These are phyloP conservation scores for Myodes glareolus DNA, from an alignment of 2,113 vertebrate genomes.

Conservation along the genomic window DNA sequence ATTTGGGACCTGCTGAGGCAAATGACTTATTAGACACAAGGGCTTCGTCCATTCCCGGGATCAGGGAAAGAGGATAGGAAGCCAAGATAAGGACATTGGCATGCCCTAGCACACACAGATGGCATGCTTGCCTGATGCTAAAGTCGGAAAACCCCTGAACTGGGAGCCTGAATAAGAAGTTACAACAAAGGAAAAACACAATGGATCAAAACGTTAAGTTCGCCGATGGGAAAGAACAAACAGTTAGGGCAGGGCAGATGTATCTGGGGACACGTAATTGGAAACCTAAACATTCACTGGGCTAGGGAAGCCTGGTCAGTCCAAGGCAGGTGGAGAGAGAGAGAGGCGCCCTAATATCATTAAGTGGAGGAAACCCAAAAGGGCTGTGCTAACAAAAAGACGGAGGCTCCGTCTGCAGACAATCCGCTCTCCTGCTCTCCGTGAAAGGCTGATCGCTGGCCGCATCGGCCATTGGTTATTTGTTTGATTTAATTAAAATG, in stretches of 20 bases:
- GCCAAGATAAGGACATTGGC: conserved; percentile 64
- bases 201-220: conserved; percentile 45
- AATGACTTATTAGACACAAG: conserved; percentile 90
- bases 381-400: conserved; percentile 71
- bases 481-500: conserved; percentile 78
- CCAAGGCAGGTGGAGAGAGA: conserved; percentile 28
- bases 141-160: conserved; percentile 45
- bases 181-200: conserved; percentile 60
- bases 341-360: conserved; percentile 60
- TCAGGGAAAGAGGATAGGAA: conserved; percentile 69
- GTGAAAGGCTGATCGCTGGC: conserved; percentile 59
- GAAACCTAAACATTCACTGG: conserved; percentile 64
- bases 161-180: conserved; percentile 53
- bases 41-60: conserved; percentile 78
- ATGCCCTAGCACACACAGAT: conserved; percentile 51
- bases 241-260: conserved; percentile 58
- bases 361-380: conserved; percentile 67
- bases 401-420: conserved; percentile 43
- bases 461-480: conserved; percentile 67
- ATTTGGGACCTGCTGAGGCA: conserved; percentile 92
- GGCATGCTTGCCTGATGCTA: conserved; percentile 20
- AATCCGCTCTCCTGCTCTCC: conserved; percentile 63
- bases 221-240: conserved; percentile 48
- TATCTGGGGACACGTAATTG: conserved; percentile 65
- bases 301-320: conserved; percentile 63